Conservation (phyloP, 2,797 vertebrate genomes). For the Oreonectes daqikongensis region DNA sequence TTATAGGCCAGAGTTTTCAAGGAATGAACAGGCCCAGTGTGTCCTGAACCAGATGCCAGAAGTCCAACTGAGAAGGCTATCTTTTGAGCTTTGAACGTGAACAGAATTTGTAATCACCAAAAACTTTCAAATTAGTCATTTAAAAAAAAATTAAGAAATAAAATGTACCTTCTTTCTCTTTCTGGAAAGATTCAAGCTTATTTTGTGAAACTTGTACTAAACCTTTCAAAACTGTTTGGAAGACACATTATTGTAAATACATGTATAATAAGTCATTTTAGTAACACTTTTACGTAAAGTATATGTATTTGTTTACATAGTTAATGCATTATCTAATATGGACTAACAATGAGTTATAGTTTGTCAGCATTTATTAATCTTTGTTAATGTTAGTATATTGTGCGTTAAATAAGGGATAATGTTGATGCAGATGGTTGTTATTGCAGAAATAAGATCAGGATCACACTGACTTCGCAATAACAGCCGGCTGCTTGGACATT, state of each 20-base stretch:
- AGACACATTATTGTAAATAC: not conserved
- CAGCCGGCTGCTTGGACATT: no score
- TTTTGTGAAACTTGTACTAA: not conserved
- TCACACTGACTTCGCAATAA: no score
- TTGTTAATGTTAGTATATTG: no score
- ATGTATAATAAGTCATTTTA: no score
- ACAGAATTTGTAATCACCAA: not conserved
- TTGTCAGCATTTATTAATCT: no score
- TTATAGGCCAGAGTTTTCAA: conserved; percentile 25
- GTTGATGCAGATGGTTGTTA: no score
- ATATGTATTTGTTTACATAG: not conserved
- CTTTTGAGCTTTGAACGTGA: conserved; percentile 20
- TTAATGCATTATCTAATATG: no score
- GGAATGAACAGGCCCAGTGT: not conserved
- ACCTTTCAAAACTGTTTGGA: conserved; percentile 23
- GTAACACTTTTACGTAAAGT: no score
- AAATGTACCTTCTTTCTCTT: conserved; percentile 1
- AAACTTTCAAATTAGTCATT: not conserved
- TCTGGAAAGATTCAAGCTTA: not conserved
- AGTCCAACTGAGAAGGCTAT: conserved; percentile 51
- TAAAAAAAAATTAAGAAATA: not conserved
- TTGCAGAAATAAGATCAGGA: no score
- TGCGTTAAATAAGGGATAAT: no score
- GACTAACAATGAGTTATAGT: no score
- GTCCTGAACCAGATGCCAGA: not conserved